Evolutionary conservation across 2,888 invertebrate species (phyloP), one percentile per base, ranked within the genome.

Genomic region (Drosophila antonietae): DNA sequence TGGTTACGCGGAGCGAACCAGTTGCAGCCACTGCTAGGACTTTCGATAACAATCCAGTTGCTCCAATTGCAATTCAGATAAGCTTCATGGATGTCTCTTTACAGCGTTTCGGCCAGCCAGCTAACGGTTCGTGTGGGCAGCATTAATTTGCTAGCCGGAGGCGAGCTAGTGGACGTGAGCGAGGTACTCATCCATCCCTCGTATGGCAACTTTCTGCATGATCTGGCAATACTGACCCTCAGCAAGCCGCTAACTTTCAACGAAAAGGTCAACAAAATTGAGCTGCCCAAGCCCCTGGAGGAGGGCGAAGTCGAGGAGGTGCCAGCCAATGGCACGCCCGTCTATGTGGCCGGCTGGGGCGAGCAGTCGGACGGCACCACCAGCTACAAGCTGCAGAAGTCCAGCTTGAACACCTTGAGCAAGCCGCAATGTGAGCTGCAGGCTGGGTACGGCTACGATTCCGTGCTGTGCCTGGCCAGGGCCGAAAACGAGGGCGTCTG

Each of bases 301-400:
- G 70, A 56, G 15, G 41, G 51, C 14, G 72, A 56, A 4, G 20
- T 28, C 10, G 15, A 23, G 2, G 79, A 61, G n/a, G 75, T 80
- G 10, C 73, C 80, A 6, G 80, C 80, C 18, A 73, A 75, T 18
- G 87, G 83, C 7, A 81, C 86, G 3, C 53, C 77, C 0, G 85
- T 92, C 6, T 68, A 81, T 46, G 81, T 91, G 3, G 74, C 90
- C 28, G 92, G 92, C 14, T 93, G 92, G 92, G 92, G 93, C 47
- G 71, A 88, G 3, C 60, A 72, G 3, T 18, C 69, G 23, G 75
- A 75, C 12, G 91, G 91, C 9, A 55, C 47, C 1, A 66, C 83
- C 2, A 80, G 89, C 20, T 83, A 83, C 60, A 88, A 81, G 53
- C 73, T 91, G 8, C 92, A 92, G 70, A 86, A 87, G 52, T 75